Evolutionary conservation across 2,113 vertebrate genomes (phyloP).

Genomic region (Neotoma lepida): DNA sequence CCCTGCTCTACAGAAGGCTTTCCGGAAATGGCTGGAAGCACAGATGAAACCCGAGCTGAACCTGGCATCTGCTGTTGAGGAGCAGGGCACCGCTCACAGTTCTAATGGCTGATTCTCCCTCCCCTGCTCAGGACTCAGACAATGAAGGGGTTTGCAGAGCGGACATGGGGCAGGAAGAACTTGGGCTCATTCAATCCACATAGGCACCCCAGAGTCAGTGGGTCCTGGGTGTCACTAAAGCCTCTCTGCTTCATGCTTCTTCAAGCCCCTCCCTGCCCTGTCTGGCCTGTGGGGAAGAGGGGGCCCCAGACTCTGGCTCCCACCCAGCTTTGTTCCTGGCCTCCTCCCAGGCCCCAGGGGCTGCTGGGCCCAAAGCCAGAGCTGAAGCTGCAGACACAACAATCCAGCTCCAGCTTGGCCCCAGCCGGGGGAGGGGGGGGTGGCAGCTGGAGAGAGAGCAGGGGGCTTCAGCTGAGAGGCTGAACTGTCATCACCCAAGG

Average conservation of each 20-base stretch:
- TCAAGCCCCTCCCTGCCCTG: slow-evolving; percentile 14
- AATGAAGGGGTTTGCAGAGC: neutral
- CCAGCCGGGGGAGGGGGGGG: slow-evolving; percentile 21
- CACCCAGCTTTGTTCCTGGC: slow-evolving; percentile 75
- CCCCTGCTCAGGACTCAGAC: neutral
- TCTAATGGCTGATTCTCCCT: neutral
- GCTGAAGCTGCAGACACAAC: slow-evolving; percentile 76
- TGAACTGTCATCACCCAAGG: neutral
- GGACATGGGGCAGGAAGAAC: neutral
- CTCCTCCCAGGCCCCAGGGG: slow-evolving; percentile 61
- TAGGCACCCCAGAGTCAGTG: neutral
- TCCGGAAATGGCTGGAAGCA: neutral
- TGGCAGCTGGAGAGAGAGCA: neutral
- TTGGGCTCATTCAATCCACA: neutral
- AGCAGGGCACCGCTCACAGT: neutral
- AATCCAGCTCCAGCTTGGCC: slow-evolving; percentile 58
- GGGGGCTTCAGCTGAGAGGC: neutral
- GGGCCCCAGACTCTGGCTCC: slow-evolving; percentile 61
- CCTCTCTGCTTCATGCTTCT: neutral
- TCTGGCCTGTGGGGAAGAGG: neutral
- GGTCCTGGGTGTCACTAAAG: neutral
- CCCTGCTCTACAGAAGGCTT: no score
- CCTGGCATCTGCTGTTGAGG: neutral
- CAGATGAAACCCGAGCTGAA: neutral
- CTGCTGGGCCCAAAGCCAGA: slow-evolving; percentile 74